These are phyloP conservation scores for Andrena fulva DNA, from an alignment of 2,888 invertebrate species.

Conservation along the genomic window DNA sequence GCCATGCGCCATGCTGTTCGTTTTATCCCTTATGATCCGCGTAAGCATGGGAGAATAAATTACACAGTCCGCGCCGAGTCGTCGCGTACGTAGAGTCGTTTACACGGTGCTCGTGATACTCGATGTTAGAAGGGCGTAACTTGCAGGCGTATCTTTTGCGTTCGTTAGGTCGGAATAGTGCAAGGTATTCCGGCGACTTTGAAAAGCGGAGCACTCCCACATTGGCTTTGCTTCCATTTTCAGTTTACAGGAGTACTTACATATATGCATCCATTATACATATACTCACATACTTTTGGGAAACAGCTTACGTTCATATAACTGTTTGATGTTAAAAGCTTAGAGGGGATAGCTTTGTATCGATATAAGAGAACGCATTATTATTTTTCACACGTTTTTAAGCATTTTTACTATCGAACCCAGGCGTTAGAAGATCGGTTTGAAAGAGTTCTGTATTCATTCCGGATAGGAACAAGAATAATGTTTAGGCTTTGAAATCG, in stretches of 20 bases:
- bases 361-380: not conserved
- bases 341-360: slow-evolving; percentile 8
- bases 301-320: slow-evolving; percentile 2
- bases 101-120: not conserved
- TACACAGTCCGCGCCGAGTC: slow-evolving; percentile 5
- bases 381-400: not conserved
- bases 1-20: slow-evolving; percentile 65
- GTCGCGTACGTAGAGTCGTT: slow-evolving; percentile 16
- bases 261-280: slow-evolving; percentile 9
- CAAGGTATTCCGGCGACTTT: not conserved
- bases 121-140: slow-evolving; percentile 6
- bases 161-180: slow-evolving; percentile 20
- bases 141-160: slow-evolving; percentile 7
- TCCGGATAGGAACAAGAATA: slow-evolving; percentile 1
- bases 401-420: not conserved
- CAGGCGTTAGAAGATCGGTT: not conserved
- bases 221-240: slow-evolving; percentile 25
- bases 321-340: slow-evolving; percentile 9
- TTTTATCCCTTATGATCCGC: slow-evolving; percentile 35
- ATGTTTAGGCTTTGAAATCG: not conserved
- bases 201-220: slow-evolving; percentile 6
- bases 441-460: not conserved
- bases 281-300: slow-evolving; percentile 4
- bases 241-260: slow-evolving; percentile 34
- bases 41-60: slow-evolving; percentile 24